These are phyloP conservation scores for Dynastes hyllus DNA, from an alignment of 2,888 invertebrate species.

Conservation along the genomic window DNA sequence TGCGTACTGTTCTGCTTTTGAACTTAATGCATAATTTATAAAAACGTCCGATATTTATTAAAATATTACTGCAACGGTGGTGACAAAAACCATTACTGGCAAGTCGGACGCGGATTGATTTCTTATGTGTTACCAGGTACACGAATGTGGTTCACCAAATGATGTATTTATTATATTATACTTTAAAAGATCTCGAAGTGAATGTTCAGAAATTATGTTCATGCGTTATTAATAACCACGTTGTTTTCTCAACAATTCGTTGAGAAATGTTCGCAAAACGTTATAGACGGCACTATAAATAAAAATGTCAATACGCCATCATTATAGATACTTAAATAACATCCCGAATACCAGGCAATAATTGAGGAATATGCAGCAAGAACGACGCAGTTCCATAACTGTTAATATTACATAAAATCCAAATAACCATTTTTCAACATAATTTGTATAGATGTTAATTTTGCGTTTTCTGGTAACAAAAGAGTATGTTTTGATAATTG, in stretches of 20 bases:
- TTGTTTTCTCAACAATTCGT: slow-evolving; percentile 29
- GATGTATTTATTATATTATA: slow-evolving; percentile 47
- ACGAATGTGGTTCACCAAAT: slow-evolving; percentile 26
- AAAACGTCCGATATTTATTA: slow-evolving; percentile 52
- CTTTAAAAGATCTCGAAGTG: slow-evolving; percentile 28
- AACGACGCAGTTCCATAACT: too few relatives aligned
- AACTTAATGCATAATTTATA: slow-evolving; percentile 52
- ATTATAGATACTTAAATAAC: too few relatives aligned
- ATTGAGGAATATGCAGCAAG: too few relatives aligned
- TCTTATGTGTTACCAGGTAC: slow-evolving; percentile 51
- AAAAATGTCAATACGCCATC: too few relatives aligned
- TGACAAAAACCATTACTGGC: slow-evolving; percentile 7
- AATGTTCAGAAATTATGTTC: slow-evolving; percentile 41
- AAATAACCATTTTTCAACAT: too few relatives aligned
- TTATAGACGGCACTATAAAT: not conserved
- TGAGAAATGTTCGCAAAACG: slow-evolving; percentile 4
- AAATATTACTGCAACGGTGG: slow-evolving; percentile 51
- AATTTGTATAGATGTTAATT: too few relatives aligned
- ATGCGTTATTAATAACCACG: slow-evolving; percentile 38
- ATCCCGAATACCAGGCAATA: too few relatives aligned
- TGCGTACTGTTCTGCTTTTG: slow-evolving; percentile 17
- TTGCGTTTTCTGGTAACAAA: too few relatives aligned
- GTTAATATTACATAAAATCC: too few relatives aligned
- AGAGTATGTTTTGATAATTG: too few relatives aligned
- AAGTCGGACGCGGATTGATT: slow-evolving; percentile 47